These are phyloP conservation scores for Tipula helvola DNA, from an alignment of 2,888 invertebrate species.

Conservation along the genomic window DNA sequence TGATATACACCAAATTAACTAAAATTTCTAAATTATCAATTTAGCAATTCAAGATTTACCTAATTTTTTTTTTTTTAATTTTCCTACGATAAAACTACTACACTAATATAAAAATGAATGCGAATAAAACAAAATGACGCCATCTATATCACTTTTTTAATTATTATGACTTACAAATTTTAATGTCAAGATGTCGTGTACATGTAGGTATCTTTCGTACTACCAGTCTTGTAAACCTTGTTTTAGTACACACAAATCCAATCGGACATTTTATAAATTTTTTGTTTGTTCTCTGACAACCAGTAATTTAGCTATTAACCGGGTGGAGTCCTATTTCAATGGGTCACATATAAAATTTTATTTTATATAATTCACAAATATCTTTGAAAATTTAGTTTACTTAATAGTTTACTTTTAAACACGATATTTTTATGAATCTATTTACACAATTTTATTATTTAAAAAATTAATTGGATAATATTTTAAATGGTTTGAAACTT, in stretches of 20 bases:
- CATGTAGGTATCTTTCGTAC: not conserved
- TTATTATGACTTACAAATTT: not conserved
- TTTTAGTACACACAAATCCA: not conserved
- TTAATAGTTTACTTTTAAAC: not conserved
- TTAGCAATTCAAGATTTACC: not conserved
- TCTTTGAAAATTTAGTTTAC: not conserved
- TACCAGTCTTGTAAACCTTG: too few species aligned
- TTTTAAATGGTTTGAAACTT: not conserved
- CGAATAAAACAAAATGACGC: not conserved
- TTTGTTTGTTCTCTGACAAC: not conserved
- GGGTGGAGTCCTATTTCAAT: not conserved
- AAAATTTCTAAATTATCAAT: not conserved
- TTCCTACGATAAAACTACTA: not conserved
- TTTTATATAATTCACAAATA: not conserved
- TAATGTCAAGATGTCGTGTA: not conserved
- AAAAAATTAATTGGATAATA: not conserved
- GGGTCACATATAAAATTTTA: not conserved
- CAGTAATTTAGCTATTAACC: not conserved
- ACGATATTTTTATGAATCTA: not conserved
- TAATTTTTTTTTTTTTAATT: not conserved
- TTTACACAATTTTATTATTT: not conserved
- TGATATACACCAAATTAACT: not conserved
- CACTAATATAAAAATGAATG: not conserved
- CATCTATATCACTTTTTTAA: slow-evolving; percentile 8
- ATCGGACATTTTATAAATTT: not conserved